phyloP scores from a whole-genome alignment of 2,888 invertebrate species.

The Clistopyga incitator region DNA sequence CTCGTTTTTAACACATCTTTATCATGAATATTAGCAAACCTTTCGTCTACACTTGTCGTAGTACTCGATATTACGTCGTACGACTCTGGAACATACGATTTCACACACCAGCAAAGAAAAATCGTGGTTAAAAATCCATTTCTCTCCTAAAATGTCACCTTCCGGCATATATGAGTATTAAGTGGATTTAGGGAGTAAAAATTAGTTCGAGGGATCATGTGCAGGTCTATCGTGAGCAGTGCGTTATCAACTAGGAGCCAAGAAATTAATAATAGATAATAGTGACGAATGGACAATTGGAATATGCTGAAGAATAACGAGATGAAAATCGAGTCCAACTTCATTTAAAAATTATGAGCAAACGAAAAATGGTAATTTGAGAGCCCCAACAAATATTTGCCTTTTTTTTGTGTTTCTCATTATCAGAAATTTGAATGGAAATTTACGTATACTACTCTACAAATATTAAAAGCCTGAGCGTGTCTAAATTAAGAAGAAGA shows the following conservation, averaged over 20 bases:
- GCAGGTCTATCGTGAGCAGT: not conserved
- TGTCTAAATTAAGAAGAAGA: not conserved
- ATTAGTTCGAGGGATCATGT: not conserved
- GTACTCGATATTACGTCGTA: constrained; percentile 9
- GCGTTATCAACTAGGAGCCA: not conserved
- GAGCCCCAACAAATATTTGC: not conserved
- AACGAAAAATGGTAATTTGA: not conserved
- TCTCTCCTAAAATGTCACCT: constrained; percentile 20
- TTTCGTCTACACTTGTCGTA: constrained; percentile 22
- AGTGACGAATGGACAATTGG: constrained; percentile 5
- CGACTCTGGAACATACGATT: not conserved
- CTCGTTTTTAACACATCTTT: constrained; percentile 8
- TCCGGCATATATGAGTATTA: constrained; percentile 26
- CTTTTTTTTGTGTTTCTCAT: not conserved
- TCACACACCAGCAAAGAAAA: constrained; percentile 1
- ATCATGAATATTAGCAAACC: constrained; percentile 25
- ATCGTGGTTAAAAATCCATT: constrained; percentile 8
- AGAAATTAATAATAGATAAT: not conserved
- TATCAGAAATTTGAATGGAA: not conserved
- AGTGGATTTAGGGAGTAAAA: not conserved
- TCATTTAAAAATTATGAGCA: not conserved
- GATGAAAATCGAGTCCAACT: not conserved
- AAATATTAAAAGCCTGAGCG: no score
- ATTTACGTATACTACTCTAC: not conserved
- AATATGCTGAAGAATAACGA: not conserved